Evolutionary conservation across 2,113 vertebrate species (phyloP).

Genomic region (Caranx ignobilis): DNA sequence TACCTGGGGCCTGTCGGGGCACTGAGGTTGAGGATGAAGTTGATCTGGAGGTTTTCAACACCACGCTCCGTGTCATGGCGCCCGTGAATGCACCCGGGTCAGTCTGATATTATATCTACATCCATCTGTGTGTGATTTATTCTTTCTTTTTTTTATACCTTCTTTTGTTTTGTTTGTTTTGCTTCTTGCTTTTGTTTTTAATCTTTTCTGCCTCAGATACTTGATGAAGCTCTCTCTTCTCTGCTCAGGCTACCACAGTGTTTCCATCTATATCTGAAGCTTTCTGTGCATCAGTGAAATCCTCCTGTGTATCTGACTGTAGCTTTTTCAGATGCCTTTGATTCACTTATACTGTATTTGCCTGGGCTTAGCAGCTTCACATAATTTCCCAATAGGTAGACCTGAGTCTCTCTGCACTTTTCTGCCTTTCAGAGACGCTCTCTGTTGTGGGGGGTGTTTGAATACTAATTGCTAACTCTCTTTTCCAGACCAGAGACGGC

Average conservation of each 20-base stretch:
- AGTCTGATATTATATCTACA: constrained; percentile 50
- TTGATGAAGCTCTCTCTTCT: neutral
- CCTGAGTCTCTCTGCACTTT: neutral
- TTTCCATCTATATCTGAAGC: neutral
- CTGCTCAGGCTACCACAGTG: neutral
- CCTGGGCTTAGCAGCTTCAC: neutral
- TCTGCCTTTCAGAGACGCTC: constrained; percentile 7
- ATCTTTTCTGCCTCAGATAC: neutral
- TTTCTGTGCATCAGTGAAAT: neutral
- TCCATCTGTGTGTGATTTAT: neutral
- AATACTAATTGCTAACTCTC: constrained; percentile 25
- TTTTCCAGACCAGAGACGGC: constrained; percentile 89
- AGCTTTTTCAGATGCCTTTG: constrained; percentile 20
- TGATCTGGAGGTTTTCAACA: constrained; percentile 92
- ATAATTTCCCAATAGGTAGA: neutral
- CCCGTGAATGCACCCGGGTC: constrained; percentile 87
- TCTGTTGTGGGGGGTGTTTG: constrained; percentile 28
- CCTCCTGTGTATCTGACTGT: neutral
- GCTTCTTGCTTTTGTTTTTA: neutral
- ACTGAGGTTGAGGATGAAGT: constrained; percentile 92
- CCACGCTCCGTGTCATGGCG: constrained; percentile 86
- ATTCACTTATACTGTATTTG: constrained; percentile 18
- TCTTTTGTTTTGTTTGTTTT: too few relatives aligned
- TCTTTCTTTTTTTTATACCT: neutral
- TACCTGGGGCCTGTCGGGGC: constrained; percentile 89